Evolutionary conservation across 2,113 vertebrate species (phyloP), one percentile per base, ranked within the genome.

Genomic region (western clawed frog (Xenopus tropicalis)): DNA sequence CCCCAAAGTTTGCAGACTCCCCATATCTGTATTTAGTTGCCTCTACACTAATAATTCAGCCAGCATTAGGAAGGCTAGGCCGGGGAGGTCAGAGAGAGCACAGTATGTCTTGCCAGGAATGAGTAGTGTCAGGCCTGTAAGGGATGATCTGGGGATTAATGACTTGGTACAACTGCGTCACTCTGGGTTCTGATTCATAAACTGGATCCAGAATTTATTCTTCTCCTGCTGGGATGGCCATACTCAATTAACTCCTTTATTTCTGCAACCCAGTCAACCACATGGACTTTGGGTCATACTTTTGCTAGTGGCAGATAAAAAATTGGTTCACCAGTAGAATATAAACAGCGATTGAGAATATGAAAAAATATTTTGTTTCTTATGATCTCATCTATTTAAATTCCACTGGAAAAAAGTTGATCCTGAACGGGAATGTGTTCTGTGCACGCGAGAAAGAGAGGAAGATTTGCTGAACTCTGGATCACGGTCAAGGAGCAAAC

Each of bases 181-280:
- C 57, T 24, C 17, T 69, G 73, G n/a, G 46, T 76, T 63, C 73
- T 76, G 66, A 76, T 69, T 76, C 73, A 76, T 76, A 63, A 37
- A 56, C 44, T 69, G 25, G 44, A 69, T 69, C 58, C 48, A 63
- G 21, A 43, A 17, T 24, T 44, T 52, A 69, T 63, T 13, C 25
- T 58, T 66, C 24, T 24, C 46, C 25, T 69, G 66, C 51, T 69
- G 72, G 44, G 52, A 21, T 58, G 29, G 16, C 37, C 14, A 20
- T 17, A 23, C 46, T 52, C 19, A 48, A 43, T 51, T n/a, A 64
- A 64, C 29, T 19, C 3, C 25, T n/a, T 64, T 64, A 13, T 64
- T 20, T 37, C 29, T 64, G 29, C 19, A 43, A n/a, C 44, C 19
- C 29, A 1, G 11, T 64, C 8, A 43, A 11, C 29, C 19, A 20